Evolutionary conservation across 53 echinoderm and acorn worm genomes (phyloP), one percentile per base, ranked within the genome.

Genomic region (Apostichopus leukothele): DNA sequence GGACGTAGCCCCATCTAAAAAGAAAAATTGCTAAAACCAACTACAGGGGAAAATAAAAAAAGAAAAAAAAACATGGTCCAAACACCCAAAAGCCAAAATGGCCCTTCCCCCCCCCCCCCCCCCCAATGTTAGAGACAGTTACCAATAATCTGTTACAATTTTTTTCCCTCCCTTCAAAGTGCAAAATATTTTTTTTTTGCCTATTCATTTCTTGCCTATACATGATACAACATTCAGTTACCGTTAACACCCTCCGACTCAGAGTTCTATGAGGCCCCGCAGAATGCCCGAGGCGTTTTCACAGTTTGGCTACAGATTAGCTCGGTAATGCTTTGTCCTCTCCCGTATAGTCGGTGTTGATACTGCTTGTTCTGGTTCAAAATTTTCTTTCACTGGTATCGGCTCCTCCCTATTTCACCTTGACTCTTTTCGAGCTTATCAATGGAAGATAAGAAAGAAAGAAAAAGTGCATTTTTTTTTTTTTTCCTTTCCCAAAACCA

Each of bases 231-330:
- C 71, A 71, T 71, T 71, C n/a, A 71, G 71, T 18, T 71, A 71
- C 71, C 71, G 21, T 71, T 71, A n/a, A 71, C 71, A 71, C 71
- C 71, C 10, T 18, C 18, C n/a, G 1, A 0, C 18, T n/a, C 14
- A 1, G 18, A 71, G 71, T 71, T 71, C 71, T 21, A 16, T 71
- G 6, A 18, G 20, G 71, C n/a, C 54, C 21, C 21, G 55, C 23
- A 81, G 54, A 55, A 55, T 20, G 81, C 81, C 81, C 59, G 20
- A 16, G 55, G 81, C 55, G 20, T 54, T 81, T 81, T 81, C 81
- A 81, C 81, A 18, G 81, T 54, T 81, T 81, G 22, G 13, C 54
- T 81, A 51, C 81, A 81, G 81, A 81, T 81, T 81, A 81, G 81
- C 20, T 11, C 5, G 59, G 55, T 19, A 7, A 81, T 53, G 54